These are phyloP conservation scores for Myopa testacea DNA, from an alignment of 2,888 invertebrate genomes.

Conservation along the genomic window DNA sequence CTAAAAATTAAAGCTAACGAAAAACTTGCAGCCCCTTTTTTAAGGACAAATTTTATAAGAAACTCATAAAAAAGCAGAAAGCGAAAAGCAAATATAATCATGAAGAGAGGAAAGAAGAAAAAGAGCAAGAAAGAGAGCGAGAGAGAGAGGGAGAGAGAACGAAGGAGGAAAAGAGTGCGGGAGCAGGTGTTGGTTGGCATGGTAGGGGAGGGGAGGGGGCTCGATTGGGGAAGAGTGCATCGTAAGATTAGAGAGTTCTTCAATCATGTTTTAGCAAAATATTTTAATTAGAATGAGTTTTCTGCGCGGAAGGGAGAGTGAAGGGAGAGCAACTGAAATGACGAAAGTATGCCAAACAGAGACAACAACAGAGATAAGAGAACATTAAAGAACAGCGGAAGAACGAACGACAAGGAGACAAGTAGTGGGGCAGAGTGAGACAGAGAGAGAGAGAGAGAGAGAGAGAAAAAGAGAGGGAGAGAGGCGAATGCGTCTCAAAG, in stretches of 20 bases:
- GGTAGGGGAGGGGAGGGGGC: not conserved
- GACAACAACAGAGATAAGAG: not conserved
- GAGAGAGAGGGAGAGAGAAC: not conserved
- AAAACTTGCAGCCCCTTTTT: conserved; percentile 15
- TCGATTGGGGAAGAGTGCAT: too few relatives aligned
- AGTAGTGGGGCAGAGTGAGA: conserved; percentile 27
- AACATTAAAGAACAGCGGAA: not conserved
- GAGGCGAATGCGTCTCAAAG: not conserved
- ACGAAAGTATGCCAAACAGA: not conserved
- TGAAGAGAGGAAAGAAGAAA: too few relatives aligned
- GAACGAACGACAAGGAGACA: conserved; percentile 10
- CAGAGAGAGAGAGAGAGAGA: conserved; percentile 1
- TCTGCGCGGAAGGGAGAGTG: too few relatives aligned
- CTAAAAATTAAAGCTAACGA: not conserved
- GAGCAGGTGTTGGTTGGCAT: not conserved
- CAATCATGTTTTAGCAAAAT: too few relatives aligned
- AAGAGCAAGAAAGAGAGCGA: too few relatives aligned
- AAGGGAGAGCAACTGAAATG: too few relatives aligned
- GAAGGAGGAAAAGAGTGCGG: not conserved
- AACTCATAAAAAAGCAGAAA: too few relatives aligned
- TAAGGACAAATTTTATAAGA: not conserved
- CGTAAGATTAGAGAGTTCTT: too few relatives aligned
- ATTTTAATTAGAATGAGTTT: too few relatives aligned
- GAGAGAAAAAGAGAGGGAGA: conserved; percentile 11
- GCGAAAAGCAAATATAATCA: too few relatives aligned